phyloP scores from a whole-genome alignment of 2,888 invertebrate species.

The Agrotis segetum region DNA sequence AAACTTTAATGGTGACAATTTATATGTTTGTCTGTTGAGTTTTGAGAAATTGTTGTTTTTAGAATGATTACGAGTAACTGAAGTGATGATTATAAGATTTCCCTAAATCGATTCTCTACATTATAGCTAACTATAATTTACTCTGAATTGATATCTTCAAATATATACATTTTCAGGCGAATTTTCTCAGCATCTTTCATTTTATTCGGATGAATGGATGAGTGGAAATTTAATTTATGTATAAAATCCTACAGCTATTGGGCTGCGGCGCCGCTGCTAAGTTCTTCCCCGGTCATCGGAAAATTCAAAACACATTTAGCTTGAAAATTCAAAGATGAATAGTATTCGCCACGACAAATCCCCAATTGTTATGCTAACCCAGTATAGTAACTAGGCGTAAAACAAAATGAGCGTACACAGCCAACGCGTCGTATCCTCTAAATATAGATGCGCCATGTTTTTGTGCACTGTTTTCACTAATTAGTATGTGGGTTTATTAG shows the following conservation, averaged over 20 bases:
- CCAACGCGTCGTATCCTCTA: conserved; percentile 60
- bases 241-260: too few species aligned
- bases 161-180: too few species aligned
- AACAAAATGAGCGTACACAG: conserved; percentile 43
- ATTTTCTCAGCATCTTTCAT: too few species aligned
- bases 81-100: neutral
- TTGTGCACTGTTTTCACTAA: conserved; percentile 44
- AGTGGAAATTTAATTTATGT: too few species aligned
- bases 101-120: too few species aligned
- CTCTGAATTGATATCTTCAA: too few species aligned
- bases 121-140: too few species aligned
- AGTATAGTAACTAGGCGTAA: conserved; percentile 18
- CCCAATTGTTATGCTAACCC: conserved; percentile 53
- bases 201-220: too few species aligned
- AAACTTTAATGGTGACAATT: conserved; percentile 12
- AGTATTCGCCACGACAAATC: neutral
- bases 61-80: neutral
- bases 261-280: too few species aligned
- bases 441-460: conserved; percentile 46
- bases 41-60: conserved; percentile 5
- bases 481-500: conserved; percentile 44
- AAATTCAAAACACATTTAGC: too few species aligned
- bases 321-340: too few species aligned
- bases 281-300: too few species aligned
- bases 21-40: conserved; percentile 6